phyloP scores from a whole-genome alignment of 2,888 invertebrate genomes.

The Drosophila lacicola region DNA sequence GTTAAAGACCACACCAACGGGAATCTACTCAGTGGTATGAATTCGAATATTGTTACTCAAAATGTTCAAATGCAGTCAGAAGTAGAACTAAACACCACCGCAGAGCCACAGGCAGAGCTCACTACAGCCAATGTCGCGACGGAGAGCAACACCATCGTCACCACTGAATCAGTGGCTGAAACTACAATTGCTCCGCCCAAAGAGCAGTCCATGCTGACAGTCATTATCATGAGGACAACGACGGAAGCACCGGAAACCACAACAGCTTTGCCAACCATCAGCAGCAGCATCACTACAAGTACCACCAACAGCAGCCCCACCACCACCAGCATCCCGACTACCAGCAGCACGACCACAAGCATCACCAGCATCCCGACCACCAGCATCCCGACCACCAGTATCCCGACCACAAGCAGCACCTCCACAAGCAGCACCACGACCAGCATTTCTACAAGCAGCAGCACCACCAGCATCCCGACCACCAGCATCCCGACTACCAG shows the following conservation, averaged over 20 bases:
- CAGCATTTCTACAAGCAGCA: too few relatives aligned
- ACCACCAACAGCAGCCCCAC: constrained; percentile 5
- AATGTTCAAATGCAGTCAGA: neutral
- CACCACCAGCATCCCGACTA: neutral
- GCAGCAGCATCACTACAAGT: neutral
- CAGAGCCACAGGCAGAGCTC: neutral
- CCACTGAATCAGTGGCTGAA: neutral
- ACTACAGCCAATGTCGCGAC: neutral
- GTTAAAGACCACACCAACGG: neutral
- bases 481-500: neutral
- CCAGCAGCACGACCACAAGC: too few relatives aligned
- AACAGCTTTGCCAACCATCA: neutral
- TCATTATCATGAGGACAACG: neutral
- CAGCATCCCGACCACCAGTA: too few relatives aligned
- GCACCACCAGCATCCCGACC: neutral
- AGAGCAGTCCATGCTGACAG: constrained; percentile 1
- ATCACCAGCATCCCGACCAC: too few relatives aligned
- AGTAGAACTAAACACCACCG: neutral
- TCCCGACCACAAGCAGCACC: neutral
- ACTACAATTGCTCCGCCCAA: constrained; percentile 21
- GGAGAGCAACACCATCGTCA: neutral
- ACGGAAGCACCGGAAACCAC: neutral
- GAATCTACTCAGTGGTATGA: constrained; percentile 15
- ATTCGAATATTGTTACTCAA: constrained; percentile 7
- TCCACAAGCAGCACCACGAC: too few relatives aligned